These are phyloP conservation scores for Syncerus caffer DNA, from an alignment of 2,797 vertebrate genomes.

Conservation along the genomic window DNA sequence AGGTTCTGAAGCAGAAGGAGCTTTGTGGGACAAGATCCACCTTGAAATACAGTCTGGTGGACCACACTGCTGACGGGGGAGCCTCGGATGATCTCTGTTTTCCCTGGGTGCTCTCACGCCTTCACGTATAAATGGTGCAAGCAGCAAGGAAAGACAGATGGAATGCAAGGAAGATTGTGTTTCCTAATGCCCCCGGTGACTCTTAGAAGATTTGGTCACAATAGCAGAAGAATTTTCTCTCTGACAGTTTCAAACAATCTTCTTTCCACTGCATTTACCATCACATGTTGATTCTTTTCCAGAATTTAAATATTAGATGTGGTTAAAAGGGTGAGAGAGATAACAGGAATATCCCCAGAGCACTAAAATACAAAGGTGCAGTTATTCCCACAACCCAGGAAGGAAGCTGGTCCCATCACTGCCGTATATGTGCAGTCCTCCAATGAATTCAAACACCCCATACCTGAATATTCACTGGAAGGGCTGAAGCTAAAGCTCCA, in stretches of 20 bases:
- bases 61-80: accelerated
- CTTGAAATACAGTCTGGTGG: background rate
- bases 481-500: background rate
- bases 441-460: background rate
- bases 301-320: background rate
- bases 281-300: background rate
- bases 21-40: accelerated
- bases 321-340: background rate
- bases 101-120: accelerated
- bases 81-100: accelerated
- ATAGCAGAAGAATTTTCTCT: background rate
- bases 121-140: accelerated
- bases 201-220: background rate
- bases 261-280: too few species aligned
- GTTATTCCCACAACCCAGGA: background rate
- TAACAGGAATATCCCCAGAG: background rate
- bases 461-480: background rate
- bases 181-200: accelerated
- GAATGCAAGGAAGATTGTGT: accelerated
- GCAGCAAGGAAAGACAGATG: accelerated
- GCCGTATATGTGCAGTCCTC: accelerated
- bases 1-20: background rate
- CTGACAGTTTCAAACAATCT: too few species aligned
- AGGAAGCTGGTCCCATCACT: accelerated
- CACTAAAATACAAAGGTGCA: accelerated